These are phyloP conservation scores for Microctonus aethiopoides DNA, from an alignment of 2,888 invertebrate species.

Conservation along the genomic window DNA sequence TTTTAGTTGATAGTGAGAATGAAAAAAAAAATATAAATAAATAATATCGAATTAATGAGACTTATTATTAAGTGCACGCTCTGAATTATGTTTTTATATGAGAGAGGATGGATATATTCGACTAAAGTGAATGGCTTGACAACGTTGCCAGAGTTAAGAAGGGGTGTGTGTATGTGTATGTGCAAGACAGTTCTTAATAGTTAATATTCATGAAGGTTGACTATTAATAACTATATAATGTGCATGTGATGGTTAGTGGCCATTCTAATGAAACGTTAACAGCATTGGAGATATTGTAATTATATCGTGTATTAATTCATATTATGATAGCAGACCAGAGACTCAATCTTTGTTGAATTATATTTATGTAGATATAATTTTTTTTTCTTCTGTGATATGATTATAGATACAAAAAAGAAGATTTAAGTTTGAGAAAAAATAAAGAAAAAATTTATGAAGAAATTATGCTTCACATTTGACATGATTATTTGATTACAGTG, in stretches of 20 bases:
- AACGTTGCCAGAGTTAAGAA: constrained; percentile 28
- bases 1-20: background rate
- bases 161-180: constrained; percentile 36
- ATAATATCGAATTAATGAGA: background rate
- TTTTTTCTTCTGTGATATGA: too few relatives aligned
- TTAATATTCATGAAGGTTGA: constrained; percentile 64
- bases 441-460: constrained; percentile 6
- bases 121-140: constrained; percentile 47
- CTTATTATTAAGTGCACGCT: constrained; percentile 5
- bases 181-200: constrained; percentile 56
- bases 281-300: constrained; percentile 26
- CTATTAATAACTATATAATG: constrained; percentile 57
- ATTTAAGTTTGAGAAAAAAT: too few relatives aligned
- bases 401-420: too few relatives aligned
- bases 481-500: constrained; percentile 67
- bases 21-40: background rate
- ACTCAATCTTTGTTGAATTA: too few relatives aligned
- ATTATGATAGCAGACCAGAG: too few relatives aligned
- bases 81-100: background rate
- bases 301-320: background rate
- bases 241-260: constrained; percentile 47
- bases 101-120: constrained; percentile 39
- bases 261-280: constrained; percentile 52
- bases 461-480: constrained; percentile 26
- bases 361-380: too few relatives aligned